Evolutionary conservation across 2,888 invertebrate species (phyloP), one percentile per base, ranked within the genome.

Genomic region (Cerastis leucographa): DNA sequence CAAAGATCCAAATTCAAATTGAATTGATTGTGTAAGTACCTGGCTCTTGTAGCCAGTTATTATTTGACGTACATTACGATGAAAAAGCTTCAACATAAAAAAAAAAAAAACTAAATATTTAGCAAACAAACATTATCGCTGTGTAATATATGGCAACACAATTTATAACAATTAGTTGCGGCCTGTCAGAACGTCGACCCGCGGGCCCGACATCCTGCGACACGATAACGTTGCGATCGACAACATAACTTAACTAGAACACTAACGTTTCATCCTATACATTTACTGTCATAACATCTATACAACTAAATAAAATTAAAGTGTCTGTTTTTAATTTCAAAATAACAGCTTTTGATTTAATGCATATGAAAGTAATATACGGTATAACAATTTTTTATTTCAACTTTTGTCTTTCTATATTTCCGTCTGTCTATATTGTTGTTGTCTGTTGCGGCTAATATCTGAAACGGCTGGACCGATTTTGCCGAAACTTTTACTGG

Each of bases 111-210:
- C n/a, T 8, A n/a, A 35, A 70, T 40, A 78, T 78, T 85, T 74
- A 64, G 69, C 71, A 44, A 65, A 73, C 71, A 56, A 82, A 66
- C 61, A 86, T 86, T 83, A 84, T 84, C 83, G 51, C 73, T 19
- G n/a, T 61, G 65, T 86, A 71, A 65, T 85, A 74, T 78, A 84
- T 79, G 86, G 80, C 71, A 83, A 59, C 74, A 79, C 84, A 89
- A 95, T 94, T 94, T 94, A 93, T 94, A 92, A 93, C 93, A 94
- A 95, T 95, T 95, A 94, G 92, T 89, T 90, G 89, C 88, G 91
- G 91, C 86, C 90, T 91, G 94, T 91, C 95, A 91, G 95, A 94
- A 78, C 96, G 93, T 91, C 95, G 96, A 95, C 95, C 95, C 94
- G 91, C 90, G 86, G 70, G 81, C 78, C 86, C 92, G 93, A 94